Conservation (phyloP, 2,888 invertebrate species). For the Acronicta psi region DNA sequence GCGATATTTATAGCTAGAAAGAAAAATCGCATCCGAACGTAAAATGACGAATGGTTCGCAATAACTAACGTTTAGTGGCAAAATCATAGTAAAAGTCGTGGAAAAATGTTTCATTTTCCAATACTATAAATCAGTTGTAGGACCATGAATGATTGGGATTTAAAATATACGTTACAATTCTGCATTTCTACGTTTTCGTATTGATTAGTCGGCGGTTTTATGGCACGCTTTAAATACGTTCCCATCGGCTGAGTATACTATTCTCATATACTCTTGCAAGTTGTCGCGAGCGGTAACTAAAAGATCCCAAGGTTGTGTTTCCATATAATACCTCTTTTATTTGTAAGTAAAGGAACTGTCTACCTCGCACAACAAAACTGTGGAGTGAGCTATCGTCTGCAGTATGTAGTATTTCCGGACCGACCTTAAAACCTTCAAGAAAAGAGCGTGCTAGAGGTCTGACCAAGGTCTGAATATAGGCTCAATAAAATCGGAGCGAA, state of each 20-base stretch:
- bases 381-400: too few relatives aligned
- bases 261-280: not conserved
- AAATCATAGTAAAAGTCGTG: constrained; percentile 25
- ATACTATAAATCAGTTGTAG: constrained; percentile 40
- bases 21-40: constrained; percentile 13
- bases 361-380: too few relatives aligned
- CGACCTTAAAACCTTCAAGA: too few relatives aligned
- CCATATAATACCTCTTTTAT: too few relatives aligned
- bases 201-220: constrained; percentile 42
- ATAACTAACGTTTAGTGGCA: constrained; percentile 43
- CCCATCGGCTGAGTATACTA: constrained; percentile 6
- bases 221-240: too few relatives aligned
- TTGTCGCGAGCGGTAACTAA: too few relatives aligned
- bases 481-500: too few relatives aligned
- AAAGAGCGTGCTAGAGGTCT: too few relatives aligned
- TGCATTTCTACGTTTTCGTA: constrained; percentile 39
- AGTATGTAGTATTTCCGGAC: too few relatives aligned
- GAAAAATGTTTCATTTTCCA: constrained; percentile 36
- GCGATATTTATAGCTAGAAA: constrained; percentile 31
- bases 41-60: constrained; percentile 45
- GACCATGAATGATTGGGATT: constrained; percentile 20
- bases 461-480: too few relatives aligned
- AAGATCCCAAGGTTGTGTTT: too few relatives aligned
- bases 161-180: constrained; percentile 31
- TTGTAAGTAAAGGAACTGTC: too few relatives aligned